Evolutionary conservation across 2,888 invertebrate genomes (phyloP), one percentile per base, ranked within the genome.

Genomic region (Sceliomorpha sp.): DNA sequence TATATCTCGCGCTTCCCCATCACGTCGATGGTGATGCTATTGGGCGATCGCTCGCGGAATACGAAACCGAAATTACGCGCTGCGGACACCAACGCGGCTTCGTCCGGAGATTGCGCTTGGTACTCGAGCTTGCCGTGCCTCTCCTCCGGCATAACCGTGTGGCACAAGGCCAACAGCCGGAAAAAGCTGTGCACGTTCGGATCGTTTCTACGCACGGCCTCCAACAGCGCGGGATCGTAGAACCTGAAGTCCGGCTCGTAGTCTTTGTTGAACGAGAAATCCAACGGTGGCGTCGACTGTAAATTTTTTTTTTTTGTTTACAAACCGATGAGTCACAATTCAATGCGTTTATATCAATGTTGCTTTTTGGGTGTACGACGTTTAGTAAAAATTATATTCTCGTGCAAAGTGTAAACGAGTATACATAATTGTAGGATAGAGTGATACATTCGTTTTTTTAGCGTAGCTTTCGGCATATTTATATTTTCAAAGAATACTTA

Each of bases 61-160:
- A 98, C 98, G 90, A 98, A 99, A 78, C 99, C 99, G 89, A 99
- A 99, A 90, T 99, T 99, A 81, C 99, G 92, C 1, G 99, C 99
- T 0, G 99, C 99, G 7, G 98, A 96, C 12, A 99, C 99, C 26
- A 99, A 91, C 1, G 99, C 99, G 37, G 96, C 94, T 89, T 99
- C 99, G 89, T 99, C 99, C 0, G 99, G 99, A 64, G 98, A 98
- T 89, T 99, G 99, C 12, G 99, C 99, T 90, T 96, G 97, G 88
- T 96, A 96, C 82, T 94, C 93, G 70, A 96, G 89, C 80, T 92
- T 91, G 81, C 95, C 95, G 76, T 94, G 93, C 83, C 95, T 95
- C 78, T 94, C 93, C 83, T 97, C 98, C 0, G 98, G 96, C 99
- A 99, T 99, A 47, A 99, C 99, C 1, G 99, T 99, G 87, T 99